A percentile compares a stretch with the other conserved stretches of the same genome.
Evolutionary conservation across 2,797 vertebrate genomes (phyloP).

Genomic region (Bothrops alternatus): DNA sequence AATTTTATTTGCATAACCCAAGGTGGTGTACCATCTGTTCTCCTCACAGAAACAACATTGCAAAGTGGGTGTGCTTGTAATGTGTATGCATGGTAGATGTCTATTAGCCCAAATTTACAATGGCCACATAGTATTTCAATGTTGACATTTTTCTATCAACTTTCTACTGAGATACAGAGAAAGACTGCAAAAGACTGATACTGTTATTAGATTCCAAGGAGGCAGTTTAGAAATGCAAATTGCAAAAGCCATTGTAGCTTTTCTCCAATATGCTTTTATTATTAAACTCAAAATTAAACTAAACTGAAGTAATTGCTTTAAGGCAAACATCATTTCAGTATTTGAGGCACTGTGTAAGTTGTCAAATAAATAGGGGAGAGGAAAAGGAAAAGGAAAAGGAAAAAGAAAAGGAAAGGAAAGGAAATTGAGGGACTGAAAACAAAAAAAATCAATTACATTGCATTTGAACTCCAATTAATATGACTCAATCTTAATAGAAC

Average conservation of each 20-base stretch:
- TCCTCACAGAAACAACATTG: background rate
- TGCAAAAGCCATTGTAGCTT: background rate
- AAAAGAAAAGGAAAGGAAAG: rapidly evolving
- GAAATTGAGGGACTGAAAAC: background rate
- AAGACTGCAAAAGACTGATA: background rate
- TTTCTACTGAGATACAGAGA: background rate
- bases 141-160: background rate
- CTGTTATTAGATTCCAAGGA: background rate
- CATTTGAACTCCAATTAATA: background rate
- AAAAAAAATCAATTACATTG: background rate
- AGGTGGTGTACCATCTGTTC: background rate
- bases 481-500: background rate
- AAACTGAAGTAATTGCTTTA: background rate
- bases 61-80: background rate
- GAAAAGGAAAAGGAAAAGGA: background rate
- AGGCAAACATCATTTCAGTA: background rate
- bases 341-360: background rate
- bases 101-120: background rate
- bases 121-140: background rate
- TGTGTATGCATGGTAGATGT: too few relatives aligned
- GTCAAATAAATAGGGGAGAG: background rate
- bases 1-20: background rate
- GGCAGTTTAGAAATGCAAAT: background rate
- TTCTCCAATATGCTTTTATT: background rate
- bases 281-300: background rate